These are phyloP conservation scores for Chymomyza procnemis DNA, from an alignment of 2,888 invertebrate genomes.

Conservation along the genomic window DNA sequence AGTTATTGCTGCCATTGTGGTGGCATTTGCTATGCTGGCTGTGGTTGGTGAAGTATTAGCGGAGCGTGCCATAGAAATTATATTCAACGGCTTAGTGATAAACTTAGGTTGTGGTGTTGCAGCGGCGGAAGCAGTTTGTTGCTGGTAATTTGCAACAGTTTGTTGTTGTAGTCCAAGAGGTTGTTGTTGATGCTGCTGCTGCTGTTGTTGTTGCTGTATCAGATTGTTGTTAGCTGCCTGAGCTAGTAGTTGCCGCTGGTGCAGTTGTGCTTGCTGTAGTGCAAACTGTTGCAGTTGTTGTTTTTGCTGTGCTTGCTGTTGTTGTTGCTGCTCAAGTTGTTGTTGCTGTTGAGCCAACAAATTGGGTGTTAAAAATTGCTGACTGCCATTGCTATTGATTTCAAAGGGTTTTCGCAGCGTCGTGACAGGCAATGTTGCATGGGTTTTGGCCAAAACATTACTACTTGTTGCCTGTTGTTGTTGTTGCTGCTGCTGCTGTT, in stretches of 20 bases:
- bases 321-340: constrained; percentile 46
- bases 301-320: constrained; percentile 48
- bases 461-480: constrained; percentile 64
- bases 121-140: constrained; percentile 47
- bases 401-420: constrained; percentile 64
- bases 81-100: constrained; percentile 75
- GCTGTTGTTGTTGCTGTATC: constrained; percentile 52
- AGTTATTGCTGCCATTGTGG: constrained; percentile 30
- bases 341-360: constrained; percentile 59
- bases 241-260: constrained; percentile 63
- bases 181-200: constrained; percentile 40
- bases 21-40: constrained; percentile 46
- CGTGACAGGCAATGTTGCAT: constrained; percentile 50
- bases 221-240: constrained; percentile 66
- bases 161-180: constrained; percentile 28
- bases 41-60: constrained; percentile 59
- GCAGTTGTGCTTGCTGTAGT: constrained; percentile 60
- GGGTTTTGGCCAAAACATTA: constrained; percentile 40
- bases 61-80: constrained; percentile 70
- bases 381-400: constrained; percentile 65
- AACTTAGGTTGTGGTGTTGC: constrained; percentile 61
- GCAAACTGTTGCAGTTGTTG: constrained; percentile 73
- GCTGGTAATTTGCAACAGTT: constrained; percentile 43
- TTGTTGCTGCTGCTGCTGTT: constrained; percentile 51
- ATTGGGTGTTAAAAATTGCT: constrained; percentile 61